Evolutionary conservation across 1,140 invertebrate species (phyloP), one percentile per base, ranked within the genome.

Genomic region (Solen grandis): DNA sequence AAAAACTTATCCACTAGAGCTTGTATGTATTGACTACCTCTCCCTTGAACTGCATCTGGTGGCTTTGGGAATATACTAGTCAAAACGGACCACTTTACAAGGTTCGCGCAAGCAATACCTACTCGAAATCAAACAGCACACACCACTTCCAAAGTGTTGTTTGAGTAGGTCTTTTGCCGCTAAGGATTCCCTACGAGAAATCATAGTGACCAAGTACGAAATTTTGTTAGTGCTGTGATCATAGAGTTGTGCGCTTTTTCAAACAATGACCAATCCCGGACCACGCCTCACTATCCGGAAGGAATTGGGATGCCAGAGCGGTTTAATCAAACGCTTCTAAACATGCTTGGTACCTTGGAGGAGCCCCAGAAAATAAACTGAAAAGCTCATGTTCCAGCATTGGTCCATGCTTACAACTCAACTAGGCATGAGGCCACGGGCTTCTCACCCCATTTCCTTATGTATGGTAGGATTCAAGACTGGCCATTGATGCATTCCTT

Each of bases 1-100:
- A 14, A 74, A 79, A 50, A 66, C 54, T 5, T 27, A 35, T 14
- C 76, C 77, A 8, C 31, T 83, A 14, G 68, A 83, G 25, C 38
- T 80, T 19, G 77, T 83, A 25, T 81, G 60, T 25, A 81, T 81
- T 27, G 77, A 83, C 54, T 81, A 46, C 69, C 77, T 81, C 25
- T 46, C 57, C 19, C 35, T 76, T 54, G 81, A 83, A 31, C 41
- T 57, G 54, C 38, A 22, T 50, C 36, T 14, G 57, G 75, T 41
- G 81, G 81, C 5, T 73, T 29, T 57, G 35, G 79, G 27, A 50
- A 79, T 31, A 68, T 81, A 19, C 33, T 69, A n/a, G 54, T 78
- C 8, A 54, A 63, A 1, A 78, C 66, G 19, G 73, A 78, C 29
- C 74, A 78, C 33, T 78, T 82, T 62, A 78, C 81, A 25, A 27